Evolutionary conservation across 1,140 invertebrate genomes (phyloP).

Genomic region (Laodelphax striatellus): DNA sequence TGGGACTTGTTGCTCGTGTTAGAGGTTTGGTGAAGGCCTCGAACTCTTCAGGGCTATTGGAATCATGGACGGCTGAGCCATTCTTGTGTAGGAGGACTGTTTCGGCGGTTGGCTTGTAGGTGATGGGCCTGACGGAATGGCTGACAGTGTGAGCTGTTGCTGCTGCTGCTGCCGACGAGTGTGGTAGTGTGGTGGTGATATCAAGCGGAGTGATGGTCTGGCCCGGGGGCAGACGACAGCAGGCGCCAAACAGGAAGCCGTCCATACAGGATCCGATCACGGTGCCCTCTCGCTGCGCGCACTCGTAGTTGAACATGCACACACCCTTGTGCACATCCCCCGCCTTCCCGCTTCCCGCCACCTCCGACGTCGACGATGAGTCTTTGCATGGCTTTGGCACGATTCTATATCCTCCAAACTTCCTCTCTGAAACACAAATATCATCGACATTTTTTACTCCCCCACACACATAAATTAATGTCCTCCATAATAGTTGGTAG

Average conservation of each 20-base stretch:
- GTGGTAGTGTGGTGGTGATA: background rate
- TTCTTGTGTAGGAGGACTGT: constrained; percentile 51
- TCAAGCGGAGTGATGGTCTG: constrained; percentile 12
- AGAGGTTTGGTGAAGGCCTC: constrained; percentile 8
- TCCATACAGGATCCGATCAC: constrained; percentile 85
- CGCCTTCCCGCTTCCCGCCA: constrained; percentile 26
- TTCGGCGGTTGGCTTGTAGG: constrained; percentile 34
- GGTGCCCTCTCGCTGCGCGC: constrained; percentile 61
- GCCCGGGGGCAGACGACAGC: constrained; percentile 54
- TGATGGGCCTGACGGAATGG: background rate
- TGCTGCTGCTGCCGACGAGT: background rate
- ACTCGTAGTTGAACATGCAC: constrained; percentile 92
- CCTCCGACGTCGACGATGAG: constrained; percentile 28
- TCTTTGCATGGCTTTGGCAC: constrained; percentile 59
- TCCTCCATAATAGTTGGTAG: no score
- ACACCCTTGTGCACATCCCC: constrained; percentile 41
- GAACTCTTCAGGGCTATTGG: constrained; percentile 47
- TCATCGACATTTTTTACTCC: background rate
- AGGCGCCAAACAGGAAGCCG: constrained; percentile 81
- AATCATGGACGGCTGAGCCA: constrained; percentile 41
- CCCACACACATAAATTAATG: no score
- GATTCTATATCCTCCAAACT: constrained; percentile 75
- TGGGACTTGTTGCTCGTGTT: constrained; percentile 6
- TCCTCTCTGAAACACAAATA: constrained; percentile 52
- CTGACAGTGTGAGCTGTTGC: background rate